phyloP scores from a whole-genome alignment of 37 sponge, comb jelly and placozoan species.

The Ianthella basta region DNA sequence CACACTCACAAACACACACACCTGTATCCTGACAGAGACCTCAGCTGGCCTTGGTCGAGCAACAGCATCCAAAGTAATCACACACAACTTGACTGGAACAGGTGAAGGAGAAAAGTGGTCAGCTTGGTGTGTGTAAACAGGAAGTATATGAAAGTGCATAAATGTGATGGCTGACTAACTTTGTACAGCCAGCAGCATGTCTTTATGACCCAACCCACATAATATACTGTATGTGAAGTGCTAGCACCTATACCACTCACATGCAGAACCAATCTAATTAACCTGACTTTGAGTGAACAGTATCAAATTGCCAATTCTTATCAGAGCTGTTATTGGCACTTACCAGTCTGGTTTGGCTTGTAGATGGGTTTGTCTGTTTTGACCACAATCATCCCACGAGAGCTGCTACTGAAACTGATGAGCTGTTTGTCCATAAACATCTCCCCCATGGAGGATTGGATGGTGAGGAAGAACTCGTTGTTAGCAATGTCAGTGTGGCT shows the following conservation, averaged over 20 bases:
- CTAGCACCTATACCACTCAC: too few relatives aligned
- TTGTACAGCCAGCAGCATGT: too few relatives aligned
- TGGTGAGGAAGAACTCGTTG: conserved; percentile 29
- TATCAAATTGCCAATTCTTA: too few relatives aligned
- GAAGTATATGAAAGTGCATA: too few relatives aligned
- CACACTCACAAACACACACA: conserved; percentile 13
- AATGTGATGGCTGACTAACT: too few relatives aligned
- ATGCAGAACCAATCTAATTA: too few relatives aligned
- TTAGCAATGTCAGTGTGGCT: conserved; percentile 12
- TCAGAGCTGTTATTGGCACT: too few relatives aligned
- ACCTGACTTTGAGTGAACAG: too few relatives aligned
- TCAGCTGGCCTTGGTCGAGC: conserved; percentile 24
- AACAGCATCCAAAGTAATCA: conserved; percentile 44
- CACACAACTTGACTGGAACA: conserved; percentile 40
- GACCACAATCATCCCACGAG: conserved; percentile 49
- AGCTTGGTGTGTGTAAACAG: too few relatives aligned
- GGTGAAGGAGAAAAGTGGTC: too few relatives aligned
- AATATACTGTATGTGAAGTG: too few relatives aligned
- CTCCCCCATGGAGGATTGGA: conserved; percentile 30
- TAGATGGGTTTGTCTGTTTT: conserved; percentile 77
- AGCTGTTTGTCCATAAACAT: not conserved
- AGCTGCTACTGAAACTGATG: conserved; percentile 5
- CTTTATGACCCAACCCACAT: too few relatives aligned
- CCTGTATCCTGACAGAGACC: conserved; percentile 24
- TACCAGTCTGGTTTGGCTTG: conserved; percentile 64